Evolutionary conservation across 1,140 invertebrate genomes (phyloP).

Genomic region (Pseudomyrmex concolor): DNA sequence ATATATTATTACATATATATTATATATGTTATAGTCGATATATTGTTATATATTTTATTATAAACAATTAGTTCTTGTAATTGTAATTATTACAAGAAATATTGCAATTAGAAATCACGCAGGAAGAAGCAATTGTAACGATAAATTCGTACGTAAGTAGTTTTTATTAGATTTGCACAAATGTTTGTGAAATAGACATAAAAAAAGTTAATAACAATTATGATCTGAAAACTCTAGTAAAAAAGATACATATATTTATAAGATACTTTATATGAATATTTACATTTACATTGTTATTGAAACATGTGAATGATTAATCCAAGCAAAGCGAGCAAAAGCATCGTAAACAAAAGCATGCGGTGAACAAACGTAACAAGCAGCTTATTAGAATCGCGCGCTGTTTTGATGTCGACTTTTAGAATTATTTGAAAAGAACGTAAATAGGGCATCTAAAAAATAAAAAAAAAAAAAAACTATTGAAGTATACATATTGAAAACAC

Average conservation of each 20-base stretch:
- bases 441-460: not conserved
- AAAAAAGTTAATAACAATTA: not conserved
- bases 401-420: constrained; percentile 24
- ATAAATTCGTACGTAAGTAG: not conserved
- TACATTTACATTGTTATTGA: constrained; percentile 2
- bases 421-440: not conserved
- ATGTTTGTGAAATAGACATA: too few species aligned
- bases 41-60: constrained; percentile 1
- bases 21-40: not conserved
- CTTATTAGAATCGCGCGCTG: not conserved
- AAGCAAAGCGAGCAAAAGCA: constrained; percentile 66
- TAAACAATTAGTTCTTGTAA: constrained; percentile 12
- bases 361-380: constrained; percentile 21
- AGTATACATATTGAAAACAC: not conserved
- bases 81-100: not conserved
- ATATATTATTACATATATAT: not conserved
- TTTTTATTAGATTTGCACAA: not conserved
- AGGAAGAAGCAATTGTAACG: not conserved
- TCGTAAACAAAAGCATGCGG: constrained; percentile 11
- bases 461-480: constrained; percentile 8
- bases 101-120: constrained; percentile 8
- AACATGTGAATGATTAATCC: constrained; percentile 30
- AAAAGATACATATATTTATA: not conserved
- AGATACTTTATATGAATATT: not conserved
- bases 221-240: too few species aligned